phyloP scores from a whole-genome alignment of 2,797 vertebrate genomes.

The Capromys pilorides region DNA sequence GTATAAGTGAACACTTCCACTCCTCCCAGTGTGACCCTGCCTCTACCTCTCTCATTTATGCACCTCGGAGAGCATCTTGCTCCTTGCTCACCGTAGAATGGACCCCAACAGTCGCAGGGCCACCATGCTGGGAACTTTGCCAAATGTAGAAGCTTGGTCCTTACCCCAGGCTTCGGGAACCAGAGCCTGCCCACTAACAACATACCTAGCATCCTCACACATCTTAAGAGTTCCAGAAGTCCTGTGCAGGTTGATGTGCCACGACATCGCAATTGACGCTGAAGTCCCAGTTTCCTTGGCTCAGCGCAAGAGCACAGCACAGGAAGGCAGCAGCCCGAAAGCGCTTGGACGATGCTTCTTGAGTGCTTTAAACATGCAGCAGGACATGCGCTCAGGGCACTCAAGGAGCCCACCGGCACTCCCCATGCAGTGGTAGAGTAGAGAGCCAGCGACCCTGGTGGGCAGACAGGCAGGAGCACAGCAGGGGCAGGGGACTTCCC shows the following conservation, averaged over 20 bases:
- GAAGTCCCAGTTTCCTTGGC: background rate
- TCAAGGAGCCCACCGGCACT: background rate
- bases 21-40: fast-evolving
- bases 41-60: background rate
- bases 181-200: background rate
- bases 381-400: background rate
- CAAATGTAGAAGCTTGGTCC: background rate
- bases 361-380: background rate
- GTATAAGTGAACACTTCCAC: no score
- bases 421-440: fast-evolving
- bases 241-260: background rate
- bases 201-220: background rate
- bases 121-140: background rate
- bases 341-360: background rate
- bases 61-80: background rate
- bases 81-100: background rate
- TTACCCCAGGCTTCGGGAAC: background rate
- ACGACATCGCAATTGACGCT: background rate
- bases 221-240: background rate
- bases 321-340: background rate
- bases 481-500: background rate
- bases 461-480: background rate
- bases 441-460: background rate
- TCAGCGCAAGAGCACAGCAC: background rate
- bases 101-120: background rate